Conservation (phyloP, 2,113 vertebrate genomes). For the Baryphthengus martii region DNA sequence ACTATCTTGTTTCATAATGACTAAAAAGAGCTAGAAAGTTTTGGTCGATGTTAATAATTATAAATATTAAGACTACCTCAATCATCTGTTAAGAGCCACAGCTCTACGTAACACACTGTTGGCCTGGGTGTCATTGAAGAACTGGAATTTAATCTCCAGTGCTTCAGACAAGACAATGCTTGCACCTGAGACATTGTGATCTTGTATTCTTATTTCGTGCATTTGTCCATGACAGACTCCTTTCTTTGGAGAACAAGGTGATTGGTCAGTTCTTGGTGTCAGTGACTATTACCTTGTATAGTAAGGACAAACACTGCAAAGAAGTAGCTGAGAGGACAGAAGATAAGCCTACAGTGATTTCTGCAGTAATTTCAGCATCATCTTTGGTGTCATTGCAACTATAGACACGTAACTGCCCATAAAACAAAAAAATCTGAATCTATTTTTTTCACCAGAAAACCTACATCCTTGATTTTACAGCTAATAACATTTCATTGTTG, state of each 20-base stretch:
- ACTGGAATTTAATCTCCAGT: background rate
- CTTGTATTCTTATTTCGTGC: background rate
- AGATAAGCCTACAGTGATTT: conserved; percentile 82
- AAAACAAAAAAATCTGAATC: background rate
- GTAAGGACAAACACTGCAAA: conserved; percentile 75
- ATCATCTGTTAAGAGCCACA: background rate
- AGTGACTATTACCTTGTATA: conserved; percentile 82
- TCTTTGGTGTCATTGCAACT: conserved; percentile 66
- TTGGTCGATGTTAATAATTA: background rate
- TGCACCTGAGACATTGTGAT: background rate
- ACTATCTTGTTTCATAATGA: background rate
- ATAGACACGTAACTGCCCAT: background rate
- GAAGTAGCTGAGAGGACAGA: conserved; percentile 75
- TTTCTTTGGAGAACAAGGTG: background rate
- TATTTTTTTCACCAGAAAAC: background rate
- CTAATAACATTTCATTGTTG: background rate
- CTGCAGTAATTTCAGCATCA: conserved; percentile 71
- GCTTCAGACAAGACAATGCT: background rate
- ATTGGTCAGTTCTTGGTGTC: background rate
- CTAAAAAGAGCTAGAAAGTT: background rate
- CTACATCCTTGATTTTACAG: background rate
- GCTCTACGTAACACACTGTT: background rate
- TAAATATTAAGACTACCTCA: background rate
- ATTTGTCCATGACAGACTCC: background rate
- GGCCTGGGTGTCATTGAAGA: background rate